Percentiles rank a stretch among this genome's conserved stretches.
These are phyloP conservation scores for Rhincodon typus DNA, from an alignment of 2,797 vertebrate species.

Conservation along the genomic window DNA sequence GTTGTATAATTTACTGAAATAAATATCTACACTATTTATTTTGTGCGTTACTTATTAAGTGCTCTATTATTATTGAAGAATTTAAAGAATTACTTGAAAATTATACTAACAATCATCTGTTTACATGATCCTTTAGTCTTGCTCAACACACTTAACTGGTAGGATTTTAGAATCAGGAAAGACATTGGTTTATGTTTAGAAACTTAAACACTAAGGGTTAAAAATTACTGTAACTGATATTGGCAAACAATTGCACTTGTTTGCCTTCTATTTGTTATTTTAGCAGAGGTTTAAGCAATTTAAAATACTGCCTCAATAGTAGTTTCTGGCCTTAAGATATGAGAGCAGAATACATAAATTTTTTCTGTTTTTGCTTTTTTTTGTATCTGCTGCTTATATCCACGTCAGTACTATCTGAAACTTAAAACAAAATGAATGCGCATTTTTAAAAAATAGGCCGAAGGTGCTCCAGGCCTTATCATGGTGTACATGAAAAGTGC, in stretches of 20 bases:
- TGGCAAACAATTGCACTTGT: background rate
- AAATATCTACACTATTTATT: too few relatives aligned
- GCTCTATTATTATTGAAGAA: too few relatives aligned
- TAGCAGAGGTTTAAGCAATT: background rate
- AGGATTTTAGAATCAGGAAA: background rate
- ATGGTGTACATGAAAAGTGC: too few relatives aligned
- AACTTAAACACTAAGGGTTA: background rate
- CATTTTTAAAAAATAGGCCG: background rate
- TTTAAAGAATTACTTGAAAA: background rate
- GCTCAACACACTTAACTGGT: background rate
- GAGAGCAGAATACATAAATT: background rate
- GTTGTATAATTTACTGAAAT: background rate
- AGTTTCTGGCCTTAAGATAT: background rate
- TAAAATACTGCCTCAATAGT: background rate
- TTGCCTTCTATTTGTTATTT: background rate
- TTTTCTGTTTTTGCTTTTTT: background rate
- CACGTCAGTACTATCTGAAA: background rate
- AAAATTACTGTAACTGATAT: background rate
- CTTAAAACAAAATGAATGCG: background rate
- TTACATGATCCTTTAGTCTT: background rate
- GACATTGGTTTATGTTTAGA: background rate
- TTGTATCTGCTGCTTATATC: background rate
- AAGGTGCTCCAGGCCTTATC: background rate
- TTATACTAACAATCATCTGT: background rate
- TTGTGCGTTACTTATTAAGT: background rate